Percentiles rank a stretch among this genome's conserved stretches.
These are phyloP conservation scores for Heliconius aoede DNA, from an alignment of 2,888 invertebrate species.

Conservation along the genomic window DNA sequence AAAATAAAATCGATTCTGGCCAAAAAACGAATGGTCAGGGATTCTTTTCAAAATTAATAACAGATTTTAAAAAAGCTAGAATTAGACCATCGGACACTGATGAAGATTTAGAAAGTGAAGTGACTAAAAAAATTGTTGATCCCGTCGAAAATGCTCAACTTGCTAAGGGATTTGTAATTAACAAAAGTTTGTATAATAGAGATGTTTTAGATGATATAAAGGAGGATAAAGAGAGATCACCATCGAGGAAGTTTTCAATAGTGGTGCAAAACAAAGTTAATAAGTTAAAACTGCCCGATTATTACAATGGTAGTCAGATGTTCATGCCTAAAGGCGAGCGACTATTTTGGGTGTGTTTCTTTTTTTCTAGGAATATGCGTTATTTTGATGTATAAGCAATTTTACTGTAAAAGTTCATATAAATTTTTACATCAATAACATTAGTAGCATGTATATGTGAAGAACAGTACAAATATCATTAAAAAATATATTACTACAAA, in stretches of 20 bases:
- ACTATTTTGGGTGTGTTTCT: slow-evolving; percentile 73
- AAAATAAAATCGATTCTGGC: slow-evolving; percentile 48
- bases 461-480: neutral
- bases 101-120: slow-evolving; percentile 44
- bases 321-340: slow-evolving; percentile 73
- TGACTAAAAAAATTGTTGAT: slow-evolving; percentile 47
- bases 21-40: slow-evolving; percentile 50
- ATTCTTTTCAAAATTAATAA: slow-evolving; percentile 65
- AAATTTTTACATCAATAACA: neutral
- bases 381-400: too few relatives aligned
- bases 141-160: slow-evolving; percentile 53
- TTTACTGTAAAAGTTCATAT: too few relatives aligned
- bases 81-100: slow-evolving; percentile 52
- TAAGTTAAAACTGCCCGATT: slow-evolving; percentile 59
- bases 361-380: neutral
- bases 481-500: neutral
- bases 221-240: slow-evolving; percentile 37
- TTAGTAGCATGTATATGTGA: neutral
- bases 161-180: slow-evolving; percentile 38
- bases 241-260: slow-evolving; percentile 54
- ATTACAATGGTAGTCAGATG: slow-evolving; percentile 72
- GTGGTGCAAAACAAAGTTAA: slow-evolving; percentile 62
- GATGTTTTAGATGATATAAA: slow-evolving; percentile 49
- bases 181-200: slow-evolving; percentile 54
- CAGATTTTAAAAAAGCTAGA: slow-evolving; percentile 67